Base-by-base conservation (phyloP, 2,113 vertebrate genomes). In the Miniopterus natalensis region DNA sequence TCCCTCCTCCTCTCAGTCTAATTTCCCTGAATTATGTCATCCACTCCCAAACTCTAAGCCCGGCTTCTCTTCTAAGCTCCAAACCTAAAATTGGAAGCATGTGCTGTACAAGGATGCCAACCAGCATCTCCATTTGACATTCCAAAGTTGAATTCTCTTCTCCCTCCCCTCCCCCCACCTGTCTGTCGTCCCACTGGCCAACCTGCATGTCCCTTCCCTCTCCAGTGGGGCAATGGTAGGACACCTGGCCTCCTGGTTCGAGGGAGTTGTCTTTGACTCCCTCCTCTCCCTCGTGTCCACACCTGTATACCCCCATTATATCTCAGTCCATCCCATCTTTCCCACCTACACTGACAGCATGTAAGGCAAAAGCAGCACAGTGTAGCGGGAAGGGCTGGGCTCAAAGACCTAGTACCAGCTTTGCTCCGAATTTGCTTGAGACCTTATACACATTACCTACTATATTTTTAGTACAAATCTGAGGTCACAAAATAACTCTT, bases 11-110 rank as follows among this genome's bases (percentile, higher is more conserved):
- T 81, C 78, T 95, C 49, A 8, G 40, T 23, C 75, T 84, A 25
- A 27, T 53, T 74, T 78, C 75, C 53, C 74, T 59, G 49, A 83
- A 83, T 63, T 68, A 42, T 51, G 59, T 74, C 68, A 70, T 57
- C 70, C n/a, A 55, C 40, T 77, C 45, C 27, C 57, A 91, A 88
- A 45, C 13, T 86, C 75, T 75, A 83, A 53, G 61, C 77, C 92
- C 85, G 59, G 45, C 25, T 95, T 84, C 49, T 85, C 55, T 93
- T 84, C 23, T 71, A 57, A 78, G 68, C 36, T 83, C 74, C 49
- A 86, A 95, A 49, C 27, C 94, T 81, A 73, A 88, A 94, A 79
- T 45, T n/a, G 63, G 18, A 95, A 86, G 63, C 27, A 51, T 45
- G 18, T 15, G 45, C 74, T 86, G 63, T 63, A 75, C 8, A 59